Evolutionary conservation across 1,140 invertebrate species (phyloP).

Genomic region (Zaprionus vittiger): DNA sequence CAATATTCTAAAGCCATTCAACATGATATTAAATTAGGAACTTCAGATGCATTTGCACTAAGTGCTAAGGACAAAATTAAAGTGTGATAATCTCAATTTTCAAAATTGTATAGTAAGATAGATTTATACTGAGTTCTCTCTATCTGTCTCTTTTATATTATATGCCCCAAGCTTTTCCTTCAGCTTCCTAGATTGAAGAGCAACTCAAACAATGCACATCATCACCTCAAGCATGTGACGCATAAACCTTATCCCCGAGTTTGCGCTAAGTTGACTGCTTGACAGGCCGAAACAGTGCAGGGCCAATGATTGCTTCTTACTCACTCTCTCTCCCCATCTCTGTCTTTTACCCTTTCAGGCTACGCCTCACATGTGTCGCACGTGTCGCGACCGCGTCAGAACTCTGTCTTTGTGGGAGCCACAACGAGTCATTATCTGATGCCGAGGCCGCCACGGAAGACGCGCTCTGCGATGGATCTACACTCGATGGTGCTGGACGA

Average conservation of each 20-base stretch:
- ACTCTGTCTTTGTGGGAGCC: constrained; percentile 93
- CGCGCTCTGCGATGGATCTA: constrained; percentile 93
- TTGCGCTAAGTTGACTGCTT: constrained; percentile 6
- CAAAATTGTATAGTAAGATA: too few species aligned
- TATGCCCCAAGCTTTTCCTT: background rate
- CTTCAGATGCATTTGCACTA: too few species aligned
- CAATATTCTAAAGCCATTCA: too few species aligned
- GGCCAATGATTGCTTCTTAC: constrained; percentile 1
- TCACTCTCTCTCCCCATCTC: background rate
- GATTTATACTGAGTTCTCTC: too few species aligned
- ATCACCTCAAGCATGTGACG: background rate
- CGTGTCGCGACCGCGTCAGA: constrained; percentile 87
- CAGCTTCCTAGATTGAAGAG: background rate
- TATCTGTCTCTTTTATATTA: too few species aligned
- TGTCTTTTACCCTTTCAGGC: constrained; percentile 51
- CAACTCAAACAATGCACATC: too few species aligned
- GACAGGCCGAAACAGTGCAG: background rate
- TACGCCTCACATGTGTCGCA: constrained; percentile 70
- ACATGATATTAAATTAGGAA: too few species aligned
- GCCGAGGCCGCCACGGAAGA: constrained; percentile 88
- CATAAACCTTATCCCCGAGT: constrained; percentile 8
- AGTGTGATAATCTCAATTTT: too few species aligned
- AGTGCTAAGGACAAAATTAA: too few species aligned
- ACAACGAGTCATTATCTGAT: constrained; percentile 86
- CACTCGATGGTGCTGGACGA: constrained; percentile 89